Conservation (phyloP, 2,888 invertebrate species). For the Blera fallax region DNA sequence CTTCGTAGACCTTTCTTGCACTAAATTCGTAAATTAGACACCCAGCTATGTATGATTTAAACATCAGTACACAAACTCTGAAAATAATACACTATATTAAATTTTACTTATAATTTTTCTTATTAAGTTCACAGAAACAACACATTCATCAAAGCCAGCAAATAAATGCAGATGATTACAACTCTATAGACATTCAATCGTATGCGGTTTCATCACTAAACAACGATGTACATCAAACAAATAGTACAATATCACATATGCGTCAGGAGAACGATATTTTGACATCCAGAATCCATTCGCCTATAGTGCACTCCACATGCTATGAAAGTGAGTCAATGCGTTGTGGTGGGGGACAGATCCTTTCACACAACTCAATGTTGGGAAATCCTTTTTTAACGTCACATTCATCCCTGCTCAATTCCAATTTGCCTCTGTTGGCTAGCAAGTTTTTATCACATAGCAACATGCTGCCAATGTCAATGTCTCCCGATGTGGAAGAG, state of each 20-base stretch:
- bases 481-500: slow-evolving; percentile 77
- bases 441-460: slow-evolving; percentile 80
- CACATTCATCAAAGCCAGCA: slow-evolving; percentile 43
- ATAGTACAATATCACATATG: slow-evolving; percentile 48
- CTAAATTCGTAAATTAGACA: no score
- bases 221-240: slow-evolving; percentile 56
- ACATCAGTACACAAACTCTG: no score
- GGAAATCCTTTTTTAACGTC: slow-evolving; percentile 76
- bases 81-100: neutral
- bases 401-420: slow-evolving; percentile 78
- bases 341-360: slow-evolving; percentile 61
- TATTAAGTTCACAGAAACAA: slow-evolving; percentile 55
- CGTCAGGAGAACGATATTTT: slow-evolving; percentile 53
- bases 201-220: slow-evolving; percentile 43
- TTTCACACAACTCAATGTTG: slow-evolving; percentile 74
- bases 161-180: slow-evolving; percentile 41
- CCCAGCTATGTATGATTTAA: no score
- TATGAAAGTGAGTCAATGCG: slow-evolving; percentile 59
- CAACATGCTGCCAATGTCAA: slow-evolving; percentile 77
- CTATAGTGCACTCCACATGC: slow-evolving; percentile 63
- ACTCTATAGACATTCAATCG: slow-evolving; percentile 46
- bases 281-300: slow-evolving; percentile 62
- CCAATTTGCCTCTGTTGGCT: slow-evolving; percentile 78
- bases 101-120: neutral
- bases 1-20: no score